Conservation (phyloP, 2,113 vertebrate species). For the Myotis davidii region DNA sequence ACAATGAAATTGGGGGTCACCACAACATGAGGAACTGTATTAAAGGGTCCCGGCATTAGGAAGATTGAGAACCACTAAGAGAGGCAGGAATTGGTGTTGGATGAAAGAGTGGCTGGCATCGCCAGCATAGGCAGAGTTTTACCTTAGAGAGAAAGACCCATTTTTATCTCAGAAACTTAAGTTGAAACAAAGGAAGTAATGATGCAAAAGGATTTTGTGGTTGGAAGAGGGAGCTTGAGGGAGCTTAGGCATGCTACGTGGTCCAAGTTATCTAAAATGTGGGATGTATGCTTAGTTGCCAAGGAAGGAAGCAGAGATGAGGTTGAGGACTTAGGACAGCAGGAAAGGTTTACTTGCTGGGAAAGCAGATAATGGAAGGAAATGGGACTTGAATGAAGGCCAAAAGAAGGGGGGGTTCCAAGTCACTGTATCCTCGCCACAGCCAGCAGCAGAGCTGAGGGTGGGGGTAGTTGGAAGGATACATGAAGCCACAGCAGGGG, state of each 20-base stretch:
- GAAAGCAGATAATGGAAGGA: not conserved
- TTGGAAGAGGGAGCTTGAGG: not conserved
- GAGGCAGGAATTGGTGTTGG: not conserved
- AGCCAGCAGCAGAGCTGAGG: not conserved
- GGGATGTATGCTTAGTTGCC: not conserved
- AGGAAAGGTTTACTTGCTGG: not conserved
- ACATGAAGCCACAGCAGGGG: not conserved
- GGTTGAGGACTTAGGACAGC: not conserved
- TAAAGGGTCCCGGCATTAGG: too few relatives aligned
- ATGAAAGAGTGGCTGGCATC: not conserved
- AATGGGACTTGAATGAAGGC: not conserved
- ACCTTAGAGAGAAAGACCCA: not conserved
- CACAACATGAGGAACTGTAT: too few relatives aligned
- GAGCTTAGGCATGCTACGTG: not conserved
- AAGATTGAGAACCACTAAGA: not conserved
- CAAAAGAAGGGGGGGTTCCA: not conserved
- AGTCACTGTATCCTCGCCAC: not conserved
- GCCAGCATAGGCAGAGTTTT: not conserved
- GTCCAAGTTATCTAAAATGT: not conserved
- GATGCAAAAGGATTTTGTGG: not conserved
- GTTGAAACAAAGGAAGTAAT: not conserved
- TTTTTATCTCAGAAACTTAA: not conserved
- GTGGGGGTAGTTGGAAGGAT: too few relatives aligned
- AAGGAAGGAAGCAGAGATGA: not conserved
- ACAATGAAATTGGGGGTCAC: too few relatives aligned